A percentile compares a stretch with the other conserved stretches of the same genome.
phyloP scores from a whole-genome alignment of 2,797 vertebrate genomes.

The Sphaeramia orbicularis region DNA sequence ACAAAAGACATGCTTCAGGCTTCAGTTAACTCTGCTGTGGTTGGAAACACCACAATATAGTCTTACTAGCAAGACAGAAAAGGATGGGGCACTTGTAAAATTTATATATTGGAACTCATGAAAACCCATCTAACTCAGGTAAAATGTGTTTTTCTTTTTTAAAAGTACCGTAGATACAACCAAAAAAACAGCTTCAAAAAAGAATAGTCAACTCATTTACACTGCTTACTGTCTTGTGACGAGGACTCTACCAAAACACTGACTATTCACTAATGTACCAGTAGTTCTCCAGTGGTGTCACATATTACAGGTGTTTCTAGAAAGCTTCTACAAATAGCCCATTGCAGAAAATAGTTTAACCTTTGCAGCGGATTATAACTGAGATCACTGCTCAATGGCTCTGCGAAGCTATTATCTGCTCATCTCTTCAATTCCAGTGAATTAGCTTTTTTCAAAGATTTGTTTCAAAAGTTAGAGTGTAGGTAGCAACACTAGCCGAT shows the following conservation, averaged over 20 bases:
- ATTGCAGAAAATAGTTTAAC: conserved; percentile 4
- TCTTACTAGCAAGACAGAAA: background rate
- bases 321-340: conserved; percentile 4
- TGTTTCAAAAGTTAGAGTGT: conserved; percentile 6
- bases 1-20: background rate
- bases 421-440: conserved; percentile 13
- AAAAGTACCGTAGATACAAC: too few relatives aligned
- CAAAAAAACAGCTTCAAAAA: too few relatives aligned
- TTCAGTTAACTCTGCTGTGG: background rate
- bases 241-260: too few relatives aligned
- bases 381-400: conserved; percentile 8
- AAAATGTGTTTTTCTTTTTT: too few relatives aligned
- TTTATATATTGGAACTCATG: too few relatives aligned
- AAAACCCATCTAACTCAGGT: too few relatives aligned
- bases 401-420: background rate
- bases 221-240: background rate
- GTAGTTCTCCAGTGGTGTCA: background rate
- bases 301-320: background rate
- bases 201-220: too few relatives aligned
- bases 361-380: background rate
- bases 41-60: background rate
- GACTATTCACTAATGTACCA: background rate
- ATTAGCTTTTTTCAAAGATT: conserved; percentile 22
- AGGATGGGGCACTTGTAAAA: conserved; percentile 1
- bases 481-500: background rate